Evolutionary conservation across 2,888 invertebrate species (phyloP).

Genomic region (Ecliptopera silaceata): DNA sequence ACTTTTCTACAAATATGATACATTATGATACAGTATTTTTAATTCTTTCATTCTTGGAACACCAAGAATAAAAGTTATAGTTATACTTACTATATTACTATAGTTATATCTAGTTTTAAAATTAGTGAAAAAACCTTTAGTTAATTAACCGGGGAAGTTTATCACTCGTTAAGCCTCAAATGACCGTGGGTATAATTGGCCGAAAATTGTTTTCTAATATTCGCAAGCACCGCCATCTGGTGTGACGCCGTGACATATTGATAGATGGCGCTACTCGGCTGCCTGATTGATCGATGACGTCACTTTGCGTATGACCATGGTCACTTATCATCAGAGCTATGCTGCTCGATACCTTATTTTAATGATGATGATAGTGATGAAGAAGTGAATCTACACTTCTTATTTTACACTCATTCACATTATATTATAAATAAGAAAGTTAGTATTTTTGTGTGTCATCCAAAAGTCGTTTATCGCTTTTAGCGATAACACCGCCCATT

Average conservation of each 20-base stretch:
- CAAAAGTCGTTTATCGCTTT: no score
- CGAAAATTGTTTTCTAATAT: conserved; percentile 77
- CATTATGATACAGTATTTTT: no score
- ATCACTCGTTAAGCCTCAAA: conserved; percentile 31
- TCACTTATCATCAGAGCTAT: conserved; percentile 28
- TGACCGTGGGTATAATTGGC: conserved; percentile 42
- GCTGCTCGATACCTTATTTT: conserved; percentile 40
- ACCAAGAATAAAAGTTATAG: no score
- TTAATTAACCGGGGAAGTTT: conserved; percentile 18
- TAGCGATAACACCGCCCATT: no score
- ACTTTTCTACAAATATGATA: background rate
- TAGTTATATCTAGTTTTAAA: no score
- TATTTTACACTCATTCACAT: background rate
- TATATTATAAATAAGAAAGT: no score
- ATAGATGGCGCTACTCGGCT: conserved; percentile 75
- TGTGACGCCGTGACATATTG: conserved; percentile 70
- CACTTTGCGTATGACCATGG: conserved; percentile 50
- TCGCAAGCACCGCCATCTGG: conserved; percentile 75
- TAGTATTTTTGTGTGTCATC: no score
- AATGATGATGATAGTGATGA: no score
- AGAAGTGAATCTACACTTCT: no score
- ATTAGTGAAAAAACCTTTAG: background rate
- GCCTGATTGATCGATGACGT: conserved; percentile 77
- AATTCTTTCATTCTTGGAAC: no score
- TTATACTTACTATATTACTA: no score